phyloP scores from a whole-genome alignment of 1,140 invertebrate species.

The Nautilus pompilius region DNA sequence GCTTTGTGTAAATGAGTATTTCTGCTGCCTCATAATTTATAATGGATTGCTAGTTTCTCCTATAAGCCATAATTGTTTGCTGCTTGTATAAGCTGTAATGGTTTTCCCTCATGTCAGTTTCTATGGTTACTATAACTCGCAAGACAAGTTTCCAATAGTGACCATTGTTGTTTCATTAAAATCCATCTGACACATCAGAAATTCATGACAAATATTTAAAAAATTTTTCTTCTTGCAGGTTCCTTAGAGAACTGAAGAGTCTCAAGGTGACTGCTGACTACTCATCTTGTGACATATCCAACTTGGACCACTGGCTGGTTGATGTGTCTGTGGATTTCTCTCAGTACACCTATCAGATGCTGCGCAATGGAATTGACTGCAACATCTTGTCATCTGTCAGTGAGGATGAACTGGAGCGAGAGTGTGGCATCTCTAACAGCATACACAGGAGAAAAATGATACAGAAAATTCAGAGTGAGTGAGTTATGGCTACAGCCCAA shows the following conservation, averaged over 20 bases:
- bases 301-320: slow-evolving; percentile 87
- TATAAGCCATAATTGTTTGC: no score
- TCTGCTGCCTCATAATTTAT: no score
- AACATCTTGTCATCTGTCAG: slow-evolving; percentile 67
- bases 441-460: slow-evolving; percentile 90
- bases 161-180: background rate
- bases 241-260: slow-evolving; percentile 89
- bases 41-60: no score
- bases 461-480: slow-evolving; percentile 89
- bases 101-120: no score
- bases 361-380: slow-evolving; percentile 91
- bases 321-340: slow-evolving; percentile 85
- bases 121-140: no score
- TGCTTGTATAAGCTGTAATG: no score
- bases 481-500: no score
- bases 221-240: slow-evolving; percentile 60
- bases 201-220: background rate
- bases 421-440: slow-evolving; percentile 90
- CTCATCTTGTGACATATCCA: slow-evolving; percentile 86
- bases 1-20: no score
- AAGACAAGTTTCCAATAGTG: no score
- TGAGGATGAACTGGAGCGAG: slow-evolving; percentile 84
- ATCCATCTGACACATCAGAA: background rate
- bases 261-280: slow-evolving; percentile 97
- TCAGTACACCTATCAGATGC: slow-evolving; percentile 95